Conservation (phyloP, 2,888 invertebrate species). For the Heteromyza rotundicornis region DNA sequence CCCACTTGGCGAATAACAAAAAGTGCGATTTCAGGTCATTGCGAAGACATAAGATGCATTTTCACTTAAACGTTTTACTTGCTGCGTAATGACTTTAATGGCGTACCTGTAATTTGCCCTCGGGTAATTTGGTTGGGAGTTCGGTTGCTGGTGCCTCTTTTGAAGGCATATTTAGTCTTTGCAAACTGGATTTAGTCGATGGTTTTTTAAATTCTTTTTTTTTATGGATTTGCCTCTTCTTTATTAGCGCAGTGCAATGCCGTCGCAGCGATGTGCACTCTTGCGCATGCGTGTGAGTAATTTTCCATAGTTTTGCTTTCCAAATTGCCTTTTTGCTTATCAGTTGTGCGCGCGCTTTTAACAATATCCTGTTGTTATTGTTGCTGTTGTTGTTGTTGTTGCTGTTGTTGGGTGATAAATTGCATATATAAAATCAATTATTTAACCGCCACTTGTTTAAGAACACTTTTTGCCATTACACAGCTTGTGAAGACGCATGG, state of each 20-base stretch:
- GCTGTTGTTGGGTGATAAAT: not conserved
- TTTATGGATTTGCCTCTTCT: too few relatives aligned
- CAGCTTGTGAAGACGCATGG: not conserved
- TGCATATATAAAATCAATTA: not conserved
- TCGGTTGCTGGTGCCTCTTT: not conserved
- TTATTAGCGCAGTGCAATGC: too few relatives aligned
- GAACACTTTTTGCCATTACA: not conserved
- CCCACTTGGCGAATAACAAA: not conserved
- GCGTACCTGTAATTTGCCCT: constrained; percentile 48
- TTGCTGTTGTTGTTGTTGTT: not conserved
- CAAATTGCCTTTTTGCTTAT: not conserved
- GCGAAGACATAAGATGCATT: constrained; percentile 36
- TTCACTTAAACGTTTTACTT: constrained; percentile 52
- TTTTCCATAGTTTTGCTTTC: not conserved
- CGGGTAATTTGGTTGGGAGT: constrained; percentile 34
- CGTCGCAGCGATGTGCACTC: too few relatives aligned
- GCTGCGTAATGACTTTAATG: constrained; percentile 51
- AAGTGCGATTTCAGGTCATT: not conserved
- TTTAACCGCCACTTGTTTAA: constrained; percentile 1
- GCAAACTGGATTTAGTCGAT: not conserved
- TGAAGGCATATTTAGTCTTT: not conserved
- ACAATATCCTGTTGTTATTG: constrained; percentile 1
- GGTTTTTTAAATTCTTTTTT: not conserved
- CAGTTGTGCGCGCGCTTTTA: not conserved
- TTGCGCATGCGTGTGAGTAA: not conserved